These are phyloP conservation scores for Ptilorrhoa leucosticta DNA, from an alignment of 2,113 vertebrate species.

Conservation along the genomic window DNA sequence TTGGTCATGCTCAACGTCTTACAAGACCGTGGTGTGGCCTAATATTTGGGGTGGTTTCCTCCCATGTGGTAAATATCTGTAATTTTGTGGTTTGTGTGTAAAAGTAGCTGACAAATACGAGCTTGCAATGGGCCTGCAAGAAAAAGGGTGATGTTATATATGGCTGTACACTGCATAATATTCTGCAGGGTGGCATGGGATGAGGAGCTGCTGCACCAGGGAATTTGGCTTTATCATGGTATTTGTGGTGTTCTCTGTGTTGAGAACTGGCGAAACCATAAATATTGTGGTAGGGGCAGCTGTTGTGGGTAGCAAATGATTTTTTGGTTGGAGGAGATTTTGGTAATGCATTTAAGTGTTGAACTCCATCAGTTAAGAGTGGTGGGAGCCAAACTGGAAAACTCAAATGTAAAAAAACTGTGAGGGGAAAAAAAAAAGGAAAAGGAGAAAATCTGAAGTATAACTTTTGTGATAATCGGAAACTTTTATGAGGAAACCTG, in stretches of 20 bases:
- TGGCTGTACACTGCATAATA: not conserved
- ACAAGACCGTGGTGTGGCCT: not conserved
- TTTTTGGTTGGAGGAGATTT: not conserved
- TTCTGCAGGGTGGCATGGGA: not conserved
- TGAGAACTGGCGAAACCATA: not conserved
- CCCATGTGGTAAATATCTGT: not conserved
- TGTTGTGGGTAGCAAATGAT: not conserved
- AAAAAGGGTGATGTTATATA: not conserved
- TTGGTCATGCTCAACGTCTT: not conserved
- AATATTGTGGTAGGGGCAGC: not conserved
- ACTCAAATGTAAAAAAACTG: not conserved
- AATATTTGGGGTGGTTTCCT: not conserved
- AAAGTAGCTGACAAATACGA: not conserved
- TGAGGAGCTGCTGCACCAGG: not conserved
- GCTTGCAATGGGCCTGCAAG: not conserved
- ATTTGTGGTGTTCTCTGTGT: not conserved
- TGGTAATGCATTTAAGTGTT: not conserved
- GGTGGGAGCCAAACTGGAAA: not conserved
- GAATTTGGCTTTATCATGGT: not conserved
- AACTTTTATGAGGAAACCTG: not conserved
- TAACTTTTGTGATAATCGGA: not conserved
- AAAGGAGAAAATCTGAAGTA: not conserved
- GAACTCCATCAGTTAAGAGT: not conserved
- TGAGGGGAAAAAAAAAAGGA: rapidly evolving
- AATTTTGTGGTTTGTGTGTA: not conserved